Evolutionary conservation across 1,140 invertebrate species (phyloP), one percentile per base, ranked within the genome.

Genomic region (Drosophila varians): DNA sequence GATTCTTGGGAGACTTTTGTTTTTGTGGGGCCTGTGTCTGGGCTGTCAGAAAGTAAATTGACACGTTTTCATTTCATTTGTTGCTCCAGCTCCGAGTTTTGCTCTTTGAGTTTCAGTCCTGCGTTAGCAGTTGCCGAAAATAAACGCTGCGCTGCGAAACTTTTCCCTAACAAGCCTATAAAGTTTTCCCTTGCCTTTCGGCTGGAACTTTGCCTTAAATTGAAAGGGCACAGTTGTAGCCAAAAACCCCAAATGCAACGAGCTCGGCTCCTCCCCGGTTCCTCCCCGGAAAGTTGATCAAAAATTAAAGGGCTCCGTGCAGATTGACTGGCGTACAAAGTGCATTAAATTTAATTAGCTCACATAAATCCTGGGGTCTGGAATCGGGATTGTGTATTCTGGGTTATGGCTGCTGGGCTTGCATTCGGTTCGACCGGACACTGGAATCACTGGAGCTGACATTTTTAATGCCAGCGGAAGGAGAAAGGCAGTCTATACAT

Each of bases 301-400:
- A 86, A 86, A 73, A 76, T 86, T 79, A 38, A 86, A 62, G 80
- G 48, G 18, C 12, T 23, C 14, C 4, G 11, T 40, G 51, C 47
- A 58, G 66, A 71, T 71, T 52, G 66, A 71, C 54, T 53, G 66
- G 56, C 65, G 47, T 55, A 82, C 73, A 73, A 62, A 76, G 61
- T 62, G 48, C 77, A 86, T 84, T 86, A 80, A 80, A 86, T 87
- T 84, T 84, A 86, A 84, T 84, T 86, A 84, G 79, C 73, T 76
- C 71, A 56, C 75, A 83, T 84, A 79, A 83, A 83, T 83, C 70
- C 56, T 64, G 23, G 36, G 18, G 38, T 18, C 12, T 21, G 58
- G 46, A 51, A 11, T 34, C 16, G 14, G 69, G 49, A 48, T 46
- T 12, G 54, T 45, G 60, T 54, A 36, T 38, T 38, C 14, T 38